phyloP scores from a whole-genome alignment of 2,888 invertebrate species.

The Orthonychiurus folsomi region DNA sequence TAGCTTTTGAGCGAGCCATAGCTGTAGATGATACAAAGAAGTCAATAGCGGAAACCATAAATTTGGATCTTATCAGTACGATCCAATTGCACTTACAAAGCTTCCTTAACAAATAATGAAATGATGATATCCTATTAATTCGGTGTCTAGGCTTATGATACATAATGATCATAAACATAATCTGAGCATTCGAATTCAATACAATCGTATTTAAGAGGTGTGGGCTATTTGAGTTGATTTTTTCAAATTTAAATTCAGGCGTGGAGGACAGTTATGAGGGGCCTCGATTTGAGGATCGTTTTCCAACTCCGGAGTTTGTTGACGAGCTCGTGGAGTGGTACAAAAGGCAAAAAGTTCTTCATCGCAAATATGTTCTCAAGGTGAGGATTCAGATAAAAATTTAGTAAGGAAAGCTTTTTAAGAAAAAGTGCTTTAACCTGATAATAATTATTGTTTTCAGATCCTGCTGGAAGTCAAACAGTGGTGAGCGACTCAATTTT shows the following conservation, averaged over 20 bases:
- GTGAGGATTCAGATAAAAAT: too few species aligned
- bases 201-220: constrained; percentile 5
- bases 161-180: neutral
- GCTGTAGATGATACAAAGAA: constrained; percentile 81
- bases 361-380: constrained; percentile 94
- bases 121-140: constrained; percentile 15
- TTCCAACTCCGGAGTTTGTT: constrained; percentile 83
- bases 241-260: constrained; percentile 49
- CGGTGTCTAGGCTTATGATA: constrained; percentile 19
- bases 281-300: constrained; percentile 75
- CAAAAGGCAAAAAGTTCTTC: constrained; percentile 83
- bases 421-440: too few species aligned
- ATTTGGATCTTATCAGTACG: constrained; percentile 82
- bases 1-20: constrained; percentile 95
- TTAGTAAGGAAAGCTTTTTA: too few species aligned
- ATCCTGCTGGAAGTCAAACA: constrained; percentile 83
- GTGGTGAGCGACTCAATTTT: too few species aligned
- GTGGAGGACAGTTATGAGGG: constrained; percentile 93
- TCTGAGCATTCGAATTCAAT: constrained; percentile 2
- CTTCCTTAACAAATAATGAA: neutral
- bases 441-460: constrained; percentile 47
- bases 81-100: neutral
- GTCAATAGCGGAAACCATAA: constrained; percentile 75
- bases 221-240: constrained; percentile 5
- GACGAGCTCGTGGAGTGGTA: constrained; percentile 79